Conservation (phyloP, 64 coral and sea anemone genomes). For the Porites australiensis region DNA sequence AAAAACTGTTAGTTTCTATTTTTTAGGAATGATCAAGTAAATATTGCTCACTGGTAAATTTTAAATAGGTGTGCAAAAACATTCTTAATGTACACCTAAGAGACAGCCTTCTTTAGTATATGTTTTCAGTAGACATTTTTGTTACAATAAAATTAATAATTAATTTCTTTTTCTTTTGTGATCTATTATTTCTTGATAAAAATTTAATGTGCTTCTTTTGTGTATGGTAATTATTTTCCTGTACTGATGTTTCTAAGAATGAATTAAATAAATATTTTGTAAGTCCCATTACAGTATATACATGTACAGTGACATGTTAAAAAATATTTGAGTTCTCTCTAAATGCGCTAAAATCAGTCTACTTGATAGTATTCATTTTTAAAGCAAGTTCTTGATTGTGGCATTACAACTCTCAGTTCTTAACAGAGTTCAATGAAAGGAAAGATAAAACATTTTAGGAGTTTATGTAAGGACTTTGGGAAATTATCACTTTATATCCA, state of each 20-base stretch:
- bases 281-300: constrained; percentile 2
- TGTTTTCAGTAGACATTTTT: neutral
- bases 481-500: constrained; percentile 28
- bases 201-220: constrained; percentile 25
- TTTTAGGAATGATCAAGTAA: no score
- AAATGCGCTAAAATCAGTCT: neutral
- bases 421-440: neutral
- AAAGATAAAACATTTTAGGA: neutral
- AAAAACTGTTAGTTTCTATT: no score
- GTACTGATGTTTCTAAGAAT: constrained; percentile 29
- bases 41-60: no score
- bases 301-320: neutral
- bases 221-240: neutral
- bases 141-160: constrained; percentile 20
- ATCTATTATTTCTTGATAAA: constrained; percentile 17
- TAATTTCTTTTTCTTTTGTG: constrained; percentile 20
- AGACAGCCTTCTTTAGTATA: neutral
- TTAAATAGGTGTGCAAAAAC: no score
- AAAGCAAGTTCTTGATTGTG: neutral
- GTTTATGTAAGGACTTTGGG: constrained; percentile 8
- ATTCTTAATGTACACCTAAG: no score
- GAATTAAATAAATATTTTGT: constrained; percentile 52
- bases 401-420: neutral
- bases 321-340: neutral
- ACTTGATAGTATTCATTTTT: neutral